phyloP scores from a whole-genome alignment of 2,888 invertebrate genomes.

The Keiferia lycopersicella region DNA sequence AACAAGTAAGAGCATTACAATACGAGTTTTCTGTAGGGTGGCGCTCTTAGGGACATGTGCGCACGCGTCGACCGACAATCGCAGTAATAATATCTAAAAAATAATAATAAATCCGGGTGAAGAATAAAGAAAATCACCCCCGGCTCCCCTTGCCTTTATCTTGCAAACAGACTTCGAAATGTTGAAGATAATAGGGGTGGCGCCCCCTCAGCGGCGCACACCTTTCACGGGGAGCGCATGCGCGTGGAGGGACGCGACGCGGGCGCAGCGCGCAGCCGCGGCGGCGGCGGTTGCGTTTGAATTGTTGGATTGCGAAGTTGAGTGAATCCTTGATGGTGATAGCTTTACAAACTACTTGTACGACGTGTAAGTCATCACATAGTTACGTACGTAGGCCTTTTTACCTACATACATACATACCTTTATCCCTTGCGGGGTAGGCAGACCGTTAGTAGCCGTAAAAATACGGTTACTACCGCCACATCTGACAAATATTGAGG shows the following conservation, averaged over 20 bases:
- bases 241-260: slow-evolving; percentile 37
- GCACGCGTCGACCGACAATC: slow-evolving; percentile 71
- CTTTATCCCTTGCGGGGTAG: no score
- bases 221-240: slow-evolving; percentile 73
- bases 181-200: slow-evolving; percentile 80
- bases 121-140: slow-evolving; percentile 81
- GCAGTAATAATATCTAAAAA: slow-evolving; percentile 81
- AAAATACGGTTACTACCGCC: no score
- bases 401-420: no score
- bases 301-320: slow-evolving; percentile 46
- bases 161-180: slow-evolving; percentile 80
- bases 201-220: slow-evolving; percentile 64
- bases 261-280: slow-evolving; percentile 29
- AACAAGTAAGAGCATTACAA: slow-evolving; percentile 73
- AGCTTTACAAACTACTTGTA: not conserved
- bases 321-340: slow-evolving; percentile 36
- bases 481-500: no score
- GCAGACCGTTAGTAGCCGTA: no score
- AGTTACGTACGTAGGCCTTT: no score
- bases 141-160: slow-evolving; percentile 78
- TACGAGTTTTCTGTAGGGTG: slow-evolving; percentile 58
- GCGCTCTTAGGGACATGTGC: slow-evolving; percentile 73
- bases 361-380: no score
- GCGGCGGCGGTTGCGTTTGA: slow-evolving; percentile 72
- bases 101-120: slow-evolving; percentile 81